Evolutionary conservation across 1,140 invertebrate species (phyloP), one percentile per base, ranked within the genome.

Genomic region (Tyrophagus putrescentiae): DNA sequence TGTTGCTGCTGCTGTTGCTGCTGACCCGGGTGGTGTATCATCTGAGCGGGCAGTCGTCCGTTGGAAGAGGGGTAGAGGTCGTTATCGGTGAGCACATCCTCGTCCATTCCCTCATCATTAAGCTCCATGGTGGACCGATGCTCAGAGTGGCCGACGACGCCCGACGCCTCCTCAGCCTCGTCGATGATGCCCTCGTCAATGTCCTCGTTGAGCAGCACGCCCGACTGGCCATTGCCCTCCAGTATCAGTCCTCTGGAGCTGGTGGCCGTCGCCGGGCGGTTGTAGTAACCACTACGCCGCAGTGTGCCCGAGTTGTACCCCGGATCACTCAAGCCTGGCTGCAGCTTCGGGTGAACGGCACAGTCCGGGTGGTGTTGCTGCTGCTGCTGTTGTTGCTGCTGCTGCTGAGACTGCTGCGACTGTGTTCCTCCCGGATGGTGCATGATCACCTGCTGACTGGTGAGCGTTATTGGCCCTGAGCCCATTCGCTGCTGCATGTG

Each of bases 321-420:
- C 36, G 53, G 29, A 16, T 58, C 23, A 42, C 33, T 56, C 1
- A 23, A 56, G 34, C 18, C 32, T 58, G 28, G 57, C 33, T 42
- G 27, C 18, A 36, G 28, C 13, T 42, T 57, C 18, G 18, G 27
- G 27, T 62, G 61, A 23, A 50, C 44, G 13, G 61, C 61, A 57
- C 61, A 62, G 41, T 62, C 61, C 16, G 61, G 61, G 33, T 58
- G 61, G 54, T 62, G 61, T 27, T 36, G 36, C 23, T 18, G 44
- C 13, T n/a, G 42, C n/a, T n/a, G 39, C 13, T 28, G 23, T 13
- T 27, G 23, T 13, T 57, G 56, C 44, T 59, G 34, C 16, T 44
- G 23, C 18, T n/a, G 28, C 28, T 18, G 57, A 57, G 28, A 25
- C 27, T 57, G 54, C 23, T 57, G 28, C n/a, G n/a, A n/a, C n/a